These are phyloP conservation scores for Oceanodroma leucorhoa DNA, from an alignment of 2,797 vertebrate genomes.

Conservation along the genomic window DNA sequence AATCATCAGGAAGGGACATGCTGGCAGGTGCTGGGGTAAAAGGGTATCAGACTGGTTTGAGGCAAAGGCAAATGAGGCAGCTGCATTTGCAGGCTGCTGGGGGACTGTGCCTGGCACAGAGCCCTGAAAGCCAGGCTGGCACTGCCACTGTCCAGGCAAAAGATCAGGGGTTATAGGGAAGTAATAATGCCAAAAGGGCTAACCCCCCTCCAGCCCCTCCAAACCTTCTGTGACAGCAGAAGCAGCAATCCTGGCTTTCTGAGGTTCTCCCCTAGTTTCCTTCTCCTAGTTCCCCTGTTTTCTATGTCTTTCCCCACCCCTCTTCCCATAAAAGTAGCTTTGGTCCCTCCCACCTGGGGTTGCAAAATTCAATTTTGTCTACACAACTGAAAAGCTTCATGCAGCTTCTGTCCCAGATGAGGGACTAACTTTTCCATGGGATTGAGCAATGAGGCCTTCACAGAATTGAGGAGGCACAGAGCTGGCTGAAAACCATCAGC, in stretches of 20 bases:
- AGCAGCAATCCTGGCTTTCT: not conserved
- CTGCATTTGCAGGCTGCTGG: not conserved
- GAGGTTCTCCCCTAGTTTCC: not conserved
- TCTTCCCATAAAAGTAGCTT: not conserved
- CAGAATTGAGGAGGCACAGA: not conserved
- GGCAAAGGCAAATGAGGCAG: not conserved
- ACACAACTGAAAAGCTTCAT: not conserved
- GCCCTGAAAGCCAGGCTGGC: not conserved
- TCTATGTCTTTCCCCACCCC: not conserved
- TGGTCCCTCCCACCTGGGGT: not conserved
- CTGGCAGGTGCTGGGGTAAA: not conserved
- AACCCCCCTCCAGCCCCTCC: not conserved
- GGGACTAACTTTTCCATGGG: not conserved
- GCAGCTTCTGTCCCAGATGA: not conserved
- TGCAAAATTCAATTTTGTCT: not conserved
- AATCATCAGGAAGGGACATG: not conserved
- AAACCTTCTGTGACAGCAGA: not conserved
- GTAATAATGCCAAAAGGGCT: not conserved
- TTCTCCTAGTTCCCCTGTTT: not conserved
- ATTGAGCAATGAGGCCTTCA: not conserved
- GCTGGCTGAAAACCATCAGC: not conserved
- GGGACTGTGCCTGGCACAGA: not conserved
- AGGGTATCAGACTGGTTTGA: not conserved
- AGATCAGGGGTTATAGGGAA: not conserved
- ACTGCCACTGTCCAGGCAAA: not conserved